Base-by-base conservation (phyloP, 2,888 invertebrate species). In the Leptopterna dolabrata region DNA sequence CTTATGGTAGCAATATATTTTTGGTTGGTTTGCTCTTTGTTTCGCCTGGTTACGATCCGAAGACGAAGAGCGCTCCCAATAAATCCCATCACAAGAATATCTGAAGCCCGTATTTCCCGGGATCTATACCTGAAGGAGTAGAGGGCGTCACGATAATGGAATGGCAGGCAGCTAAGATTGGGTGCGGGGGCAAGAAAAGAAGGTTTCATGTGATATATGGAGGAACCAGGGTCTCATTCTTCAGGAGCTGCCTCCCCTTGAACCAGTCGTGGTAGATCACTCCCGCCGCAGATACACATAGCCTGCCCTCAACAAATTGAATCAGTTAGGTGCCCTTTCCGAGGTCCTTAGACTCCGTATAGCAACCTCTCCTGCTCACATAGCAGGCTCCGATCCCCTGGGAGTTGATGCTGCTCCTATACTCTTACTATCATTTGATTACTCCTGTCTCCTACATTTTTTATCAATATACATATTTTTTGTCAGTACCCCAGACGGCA, bases 191-290 rank as follows among this genome's bases (percentile, higher is more conserved):
- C 11, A 55, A 36, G 73, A 14, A 36, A 73, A 30, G 41, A 73
- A 73, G 30, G 73, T 73, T 36, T 73, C 36, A 73, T 73, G 73
- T 73, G 73, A 73, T 73, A 41, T 73, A 30, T 36, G 41, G 73
- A 19, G 16, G 30, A 73, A 3, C 36, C 73, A 16, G 73, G 19
- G 41, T 73, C 73, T 30, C 24, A 63, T 63, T 63, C 63, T 63
- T 63, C 63, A 63, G 63, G 16, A 19, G 63, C 63, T 19, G 63
- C 24, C 24, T 24, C 63, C 24, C 63, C 13, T 24, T 27, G n/a
- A 2, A 19, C 63, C 63, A 63, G 19, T 9, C 27, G 2, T 6
- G 63, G 63, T 24, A 24, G 63, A 63, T 27, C 19, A 63, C 27
- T 51, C 27, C 24, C 27, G 24, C 63, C 63, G 19, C 63, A 63